Conservation (phyloP, 2,113 vertebrate species). For the Poeciliopsis prolifica region DNA sequence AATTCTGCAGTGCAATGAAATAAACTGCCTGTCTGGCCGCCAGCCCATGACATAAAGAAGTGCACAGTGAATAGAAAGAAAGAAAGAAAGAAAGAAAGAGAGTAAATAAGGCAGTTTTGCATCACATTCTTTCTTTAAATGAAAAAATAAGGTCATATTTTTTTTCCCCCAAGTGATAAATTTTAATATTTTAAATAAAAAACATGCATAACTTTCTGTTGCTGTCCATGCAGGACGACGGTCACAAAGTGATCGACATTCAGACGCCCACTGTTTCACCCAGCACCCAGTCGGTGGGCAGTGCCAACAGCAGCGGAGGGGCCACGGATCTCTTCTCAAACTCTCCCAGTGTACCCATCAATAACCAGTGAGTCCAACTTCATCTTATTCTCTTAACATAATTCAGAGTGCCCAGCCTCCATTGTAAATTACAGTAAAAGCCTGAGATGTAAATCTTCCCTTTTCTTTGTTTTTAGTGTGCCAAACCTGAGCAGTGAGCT, state of each 20-base stretch:
- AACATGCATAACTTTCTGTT: not conserved
- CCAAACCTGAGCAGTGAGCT: slow-evolving; percentile 91
- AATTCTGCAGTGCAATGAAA: slow-evolving; percentile 43
- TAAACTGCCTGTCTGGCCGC: slow-evolving; percentile 35
- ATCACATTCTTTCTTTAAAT: slow-evolving; percentile 20
- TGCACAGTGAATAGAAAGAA: slow-evolving; percentile 52
- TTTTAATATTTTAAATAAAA: slow-evolving; percentile 3
- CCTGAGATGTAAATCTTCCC: slow-evolving; percentile 7
- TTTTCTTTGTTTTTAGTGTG: slow-evolving; percentile 78
- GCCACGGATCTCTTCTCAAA: slow-evolving; percentile 86
- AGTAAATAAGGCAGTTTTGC: slow-evolving; percentile 24
- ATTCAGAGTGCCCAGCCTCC: slow-evolving; percentile 1
- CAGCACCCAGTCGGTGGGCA: slow-evolving; percentile 89
- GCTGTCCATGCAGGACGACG: slow-evolving; percentile 80
- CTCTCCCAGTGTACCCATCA: slow-evolving; percentile 81
- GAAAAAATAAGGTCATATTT: slow-evolving; percentile 3
- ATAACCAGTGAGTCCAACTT: slow-evolving; percentile 82
- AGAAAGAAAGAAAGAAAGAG: slow-evolving; percentile 42
- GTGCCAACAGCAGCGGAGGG: slow-evolving; percentile 82
- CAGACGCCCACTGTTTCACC: slow-evolving; percentile 89
- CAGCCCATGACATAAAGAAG: slow-evolving; percentile 30
- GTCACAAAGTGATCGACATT: slow-evolving; percentile 86
- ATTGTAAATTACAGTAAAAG: slow-evolving; percentile 19
- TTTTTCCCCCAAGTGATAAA: not conserved
- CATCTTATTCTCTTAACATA: not conserved